Evolutionary conservation across 2,797 vertebrate genomes (phyloP).

Genomic region (Ptychobarbus kaznakovi): DNA sequence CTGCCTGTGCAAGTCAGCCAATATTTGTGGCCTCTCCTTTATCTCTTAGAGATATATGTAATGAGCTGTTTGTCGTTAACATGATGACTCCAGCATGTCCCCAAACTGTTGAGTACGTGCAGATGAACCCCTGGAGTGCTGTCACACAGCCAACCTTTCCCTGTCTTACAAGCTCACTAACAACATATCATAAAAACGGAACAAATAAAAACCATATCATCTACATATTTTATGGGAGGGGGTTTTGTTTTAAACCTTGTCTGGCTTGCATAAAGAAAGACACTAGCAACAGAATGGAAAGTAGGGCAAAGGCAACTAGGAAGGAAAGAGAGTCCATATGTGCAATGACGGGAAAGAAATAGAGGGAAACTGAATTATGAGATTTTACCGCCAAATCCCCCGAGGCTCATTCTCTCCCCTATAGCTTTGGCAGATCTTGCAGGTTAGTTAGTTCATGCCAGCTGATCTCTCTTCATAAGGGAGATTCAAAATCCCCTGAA

Average conservation of each 20-base stretch:
- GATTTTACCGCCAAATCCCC: slow-evolving; percentile 27
- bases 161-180: slow-evolving; percentile 35
- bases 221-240: slow-evolving; percentile 39
- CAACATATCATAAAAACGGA: slow-evolving; percentile 52
- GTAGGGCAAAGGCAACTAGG: slow-evolving; percentile 29
- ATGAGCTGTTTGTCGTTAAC: slow-evolving; percentile 49
- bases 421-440: slow-evolving; percentile 25
- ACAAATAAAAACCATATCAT: slow-evolving; percentile 47
- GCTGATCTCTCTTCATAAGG: slow-evolving; percentile 47
- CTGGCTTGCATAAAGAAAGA: slow-evolving; percentile 7
- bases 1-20: background rate
- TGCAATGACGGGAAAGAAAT: slow-evolving; percentile 30
- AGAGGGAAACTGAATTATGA: slow-evolving; percentile 40
- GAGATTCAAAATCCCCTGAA: slow-evolving; percentile 43
- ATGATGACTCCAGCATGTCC: slow-evolving; percentile 62
- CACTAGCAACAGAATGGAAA: slow-evolving; percentile 23
- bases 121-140: slow-evolving; percentile 21
- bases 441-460: slow-evolving; percentile 46
- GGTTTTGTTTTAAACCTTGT: slow-evolving; percentile 31
- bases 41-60: slow-evolving; percentile 48
- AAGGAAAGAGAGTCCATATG: slow-evolving; percentile 34
- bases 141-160: slow-evolving; percentile 25
- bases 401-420: slow-evolving; percentile 36
- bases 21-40: slow-evolving; percentile 36
- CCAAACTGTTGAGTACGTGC: slow-evolving; percentile 40